Evolutionary conservation across 2,888 invertebrate genomes (phyloP), one percentile per base, ranked within the genome.

Genomic region (Calameuta filiformis): DNA sequence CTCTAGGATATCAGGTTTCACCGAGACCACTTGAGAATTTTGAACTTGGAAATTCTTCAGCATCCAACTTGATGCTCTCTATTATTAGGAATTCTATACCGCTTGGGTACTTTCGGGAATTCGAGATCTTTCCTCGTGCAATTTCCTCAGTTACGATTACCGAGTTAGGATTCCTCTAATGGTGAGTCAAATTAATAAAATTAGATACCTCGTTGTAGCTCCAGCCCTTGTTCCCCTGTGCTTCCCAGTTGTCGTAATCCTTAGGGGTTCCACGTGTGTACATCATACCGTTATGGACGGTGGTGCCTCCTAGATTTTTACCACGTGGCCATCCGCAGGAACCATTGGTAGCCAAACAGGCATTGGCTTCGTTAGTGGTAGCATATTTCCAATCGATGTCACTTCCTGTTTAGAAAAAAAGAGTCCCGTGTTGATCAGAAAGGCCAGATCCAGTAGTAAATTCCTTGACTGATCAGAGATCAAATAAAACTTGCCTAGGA

Each of bases 251-350:
- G 87, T 96, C 95, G 91, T 95, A 97, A 91, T 97, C 97, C 1
- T 92, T 93, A 0, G 95, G 93, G 84, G 95, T 95, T 0, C 97
- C 97, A 34, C 97, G 93, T 90, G 95, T 95, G 90, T 97, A 97
- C 94, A 96, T 96, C 97, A 97, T 97, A 1, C 96, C 96, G 88
- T 97, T 96, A 76, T 95, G 94, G 0, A 94, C 95, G 73, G 94
- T 94, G 83, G 94, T 94, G 0, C 96, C 97, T 9, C 96, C 97
- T 86, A 93, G 89, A 81, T 94, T 95, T 89, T 95, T 96, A 3
- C 95, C 96, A 77, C 96, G 92, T 0, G 95, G 94, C 96, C 96
- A 96, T 30, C 91, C 92, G 86, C 95, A 95, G 9, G 92, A 91
- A 1, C 93, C 92, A 12, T 84, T 85, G 4, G 77, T 86, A 15